Base-by-base conservation (phyloP, 2,888 invertebrate species). In the Nysson spinosus region DNA sequence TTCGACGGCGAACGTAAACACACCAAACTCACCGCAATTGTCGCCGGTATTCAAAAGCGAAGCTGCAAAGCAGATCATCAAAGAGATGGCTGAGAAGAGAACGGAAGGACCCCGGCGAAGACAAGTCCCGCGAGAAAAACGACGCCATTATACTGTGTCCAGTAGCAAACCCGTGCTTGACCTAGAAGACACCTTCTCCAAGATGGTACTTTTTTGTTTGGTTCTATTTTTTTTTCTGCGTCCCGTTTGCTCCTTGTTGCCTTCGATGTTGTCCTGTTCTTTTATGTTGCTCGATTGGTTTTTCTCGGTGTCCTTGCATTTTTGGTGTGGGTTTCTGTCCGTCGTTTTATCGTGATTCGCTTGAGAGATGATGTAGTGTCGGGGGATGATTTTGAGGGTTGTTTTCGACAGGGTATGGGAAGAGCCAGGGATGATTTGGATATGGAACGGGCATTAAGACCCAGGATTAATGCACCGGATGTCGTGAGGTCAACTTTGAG, bases 21-120 rank as follows among this genome's bases (percentile, higher is more conserved):
- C 51, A 1, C 22, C 66, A 5, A 54, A 11, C n/a, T 86, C 89
- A n/a, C 89, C 89, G 0, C 91, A 94, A 78, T 84, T 94, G 69
- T 94, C 94, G 17, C 94, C 95, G 0, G 92, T 95, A 51, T 96
- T 95, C 87, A 94, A 95, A 83, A 95, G 95, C 82, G 95, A 95
- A 85, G 95, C 95, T 1, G 95, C 96, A 0, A 91, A 93, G 65
- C 94, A 95, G 87, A 96, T 96, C 47, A 94, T 95, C 69, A 94
- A 93, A 68, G 95, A 95, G 88, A 93, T 95, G 91, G 90, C 91
- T 0, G 89, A 89, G 24, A 82, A 81, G 70, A 79, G 78, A 47
- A 86, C 88, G 30, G 89, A 89, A 47, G 87, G 67, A 37, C 88
- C 88, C 88, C 91, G 80, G 85, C 87, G 76, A 79, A 90, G 95